phyloP scores from a whole-genome alignment of 2,113 vertebrate species.

The Podarcis muralis region DNA sequence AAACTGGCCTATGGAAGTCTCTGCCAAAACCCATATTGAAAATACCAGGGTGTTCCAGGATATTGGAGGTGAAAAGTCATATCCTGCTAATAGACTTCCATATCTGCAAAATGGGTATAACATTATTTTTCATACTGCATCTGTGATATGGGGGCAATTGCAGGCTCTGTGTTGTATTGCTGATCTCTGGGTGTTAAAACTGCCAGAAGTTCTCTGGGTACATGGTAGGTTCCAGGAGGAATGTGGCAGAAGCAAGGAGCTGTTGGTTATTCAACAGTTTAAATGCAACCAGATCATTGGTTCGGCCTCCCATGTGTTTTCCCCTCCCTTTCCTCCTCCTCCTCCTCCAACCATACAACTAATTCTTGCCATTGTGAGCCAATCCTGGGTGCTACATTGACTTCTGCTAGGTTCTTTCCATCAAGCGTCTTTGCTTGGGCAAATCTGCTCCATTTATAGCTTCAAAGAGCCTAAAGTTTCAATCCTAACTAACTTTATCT shows the following conservation, averaged over 20 bases:
- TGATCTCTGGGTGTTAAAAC: background rate
- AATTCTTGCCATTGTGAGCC: background rate
- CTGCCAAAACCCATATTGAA: background rate
- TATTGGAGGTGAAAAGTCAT: background rate
- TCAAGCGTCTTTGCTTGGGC: conserved; percentile 10
- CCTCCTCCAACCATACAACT: conserved; percentile 6
- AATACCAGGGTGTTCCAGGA: background rate
- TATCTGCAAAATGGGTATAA: background rate
- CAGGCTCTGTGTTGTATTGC: background rate
- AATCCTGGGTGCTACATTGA: background rate
- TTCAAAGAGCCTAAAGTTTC: conserved; percentile 66
- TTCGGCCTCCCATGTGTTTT: conserved; percentile 21
- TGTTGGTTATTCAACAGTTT: background rate
- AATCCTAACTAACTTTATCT: conserved; percentile 62
- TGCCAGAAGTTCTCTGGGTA: background rate
- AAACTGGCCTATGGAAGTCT: background rate
- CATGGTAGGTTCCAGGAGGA: background rate
- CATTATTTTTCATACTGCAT: background rate
- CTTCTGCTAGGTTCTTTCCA: conserved; percentile 12
- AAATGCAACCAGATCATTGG: conserved; percentile 42
- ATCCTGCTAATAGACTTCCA: background rate
- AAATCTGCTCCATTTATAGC: conserved; percentile 70
- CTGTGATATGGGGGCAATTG: background rate
- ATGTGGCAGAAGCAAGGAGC: background rate
- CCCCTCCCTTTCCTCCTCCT: background rate